Conservation (phyloP, 1,140 invertebrate species). For the Leptoteleia sp. region DNA sequence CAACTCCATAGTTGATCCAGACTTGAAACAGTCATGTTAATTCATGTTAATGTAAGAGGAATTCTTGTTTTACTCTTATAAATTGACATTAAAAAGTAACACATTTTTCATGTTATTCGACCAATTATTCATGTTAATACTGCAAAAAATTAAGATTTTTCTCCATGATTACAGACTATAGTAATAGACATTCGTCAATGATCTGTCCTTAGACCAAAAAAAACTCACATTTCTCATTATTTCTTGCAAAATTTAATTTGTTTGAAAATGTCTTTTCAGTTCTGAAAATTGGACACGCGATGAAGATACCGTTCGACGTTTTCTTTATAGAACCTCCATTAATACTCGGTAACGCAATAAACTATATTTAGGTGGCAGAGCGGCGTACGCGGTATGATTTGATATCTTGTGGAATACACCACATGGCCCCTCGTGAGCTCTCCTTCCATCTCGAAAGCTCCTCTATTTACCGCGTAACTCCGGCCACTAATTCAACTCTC, state of each 20-base stretch:
- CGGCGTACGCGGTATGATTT: slow-evolving; percentile 77
- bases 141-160: no score
- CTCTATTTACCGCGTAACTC: slow-evolving; percentile 50
- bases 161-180: no score
- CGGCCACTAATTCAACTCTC: slow-evolving; percentile 54
- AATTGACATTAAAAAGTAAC: no score
- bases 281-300: slow-evolving; percentile 17
- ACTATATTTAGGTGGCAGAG: slow-evolving; percentile 79
- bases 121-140: no score
- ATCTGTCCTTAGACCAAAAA: no score
- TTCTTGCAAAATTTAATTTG: neutral
- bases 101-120: no score
- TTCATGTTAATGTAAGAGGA: no score
- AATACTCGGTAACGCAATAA: slow-evolving; percentile 80
- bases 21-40: no score
- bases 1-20: no score
- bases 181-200: no score
- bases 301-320: slow-evolving; percentile 68
- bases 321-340: slow-evolving; percentile 76
- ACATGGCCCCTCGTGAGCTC: slow-evolving; percentile 74
- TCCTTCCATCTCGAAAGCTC: slow-evolving; percentile 50
- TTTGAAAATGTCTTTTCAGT: slow-evolving; percentile 15
- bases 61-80: no score
- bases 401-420: slow-evolving; percentile 78
- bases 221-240: no score